phyloP scores from a whole-genome alignment of 2,113 vertebrate genomes.

The Tragulus kanchil region DNA sequence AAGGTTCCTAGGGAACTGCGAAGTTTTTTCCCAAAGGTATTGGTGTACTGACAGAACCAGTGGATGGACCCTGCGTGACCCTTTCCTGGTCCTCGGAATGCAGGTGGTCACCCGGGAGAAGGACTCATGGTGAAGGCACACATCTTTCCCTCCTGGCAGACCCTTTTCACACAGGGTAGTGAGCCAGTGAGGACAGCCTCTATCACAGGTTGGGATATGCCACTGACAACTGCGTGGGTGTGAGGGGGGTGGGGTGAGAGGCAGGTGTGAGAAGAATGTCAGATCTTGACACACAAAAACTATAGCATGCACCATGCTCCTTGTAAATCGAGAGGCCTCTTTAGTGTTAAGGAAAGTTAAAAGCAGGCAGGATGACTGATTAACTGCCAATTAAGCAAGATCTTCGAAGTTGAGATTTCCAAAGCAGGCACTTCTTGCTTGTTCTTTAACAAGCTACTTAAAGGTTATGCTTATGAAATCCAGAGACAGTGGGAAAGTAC shows the following conservation, averaged over 20 bases:
- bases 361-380: constrained; percentile 81
- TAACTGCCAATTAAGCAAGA: constrained; percentile 76
- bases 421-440: constrained; percentile 74
- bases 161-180: background rate
- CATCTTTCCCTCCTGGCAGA: background rate
- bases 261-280: constrained; percentile 45
- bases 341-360: constrained; percentile 76
- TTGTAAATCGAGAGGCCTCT: constrained; percentile 47
- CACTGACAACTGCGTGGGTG: constrained; percentile 43
- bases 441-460: constrained; percentile 67
- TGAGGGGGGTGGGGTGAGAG: constrained; percentile 45
- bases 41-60: background rate
- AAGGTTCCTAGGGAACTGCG: background rate
- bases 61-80: background rate
- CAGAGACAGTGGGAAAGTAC: constrained; percentile 59
- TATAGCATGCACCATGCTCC: background rate
- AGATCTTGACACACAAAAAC: background rate
- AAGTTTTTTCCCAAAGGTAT: background rate
- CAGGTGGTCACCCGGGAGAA: background rate
- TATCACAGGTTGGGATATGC: constrained; percentile 11
- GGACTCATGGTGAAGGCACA: background rate
- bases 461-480: constrained; percentile 70
- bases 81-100: background rate
- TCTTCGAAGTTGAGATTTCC: constrained; percentile 76
- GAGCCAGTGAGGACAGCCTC: constrained; percentile 41